Evolutionary conservation across 2,113 vertebrate species (phyloP), one percentile per base, ranked within the genome.

Genomic region (Aphelocoma coerulescens): DNA sequence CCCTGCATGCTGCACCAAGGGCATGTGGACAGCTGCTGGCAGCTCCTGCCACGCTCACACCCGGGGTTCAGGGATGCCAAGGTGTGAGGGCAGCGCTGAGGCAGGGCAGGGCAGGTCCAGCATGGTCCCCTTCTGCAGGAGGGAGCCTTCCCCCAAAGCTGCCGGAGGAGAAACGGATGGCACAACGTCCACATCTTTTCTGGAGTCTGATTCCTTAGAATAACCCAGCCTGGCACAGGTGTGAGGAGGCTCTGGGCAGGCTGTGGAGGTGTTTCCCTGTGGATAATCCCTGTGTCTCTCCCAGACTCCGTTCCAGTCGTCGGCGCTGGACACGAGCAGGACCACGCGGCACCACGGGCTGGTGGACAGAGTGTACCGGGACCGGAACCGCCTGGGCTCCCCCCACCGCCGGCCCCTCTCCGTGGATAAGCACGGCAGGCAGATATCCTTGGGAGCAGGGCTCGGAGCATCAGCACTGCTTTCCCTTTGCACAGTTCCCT

Each of bases 261-360:
- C 13, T 16, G 62, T 16, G 2, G 7, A 4, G 6, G 7, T 2
- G 0, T 23, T 44, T 22, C 72, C 37, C 72, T 10, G 43, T 20
- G 65, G 10, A 0, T 81, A 37, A 95, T 22, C 3, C 4, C 3
- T 1, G 57, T 84, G 44, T 96, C 22, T 78, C 57, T 57, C 89
- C 74, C 96, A 98, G 98, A 99, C 98, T 94, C 98, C 98, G 63
- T 99, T 98, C 91, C 98, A 99, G 98, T 98, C 99, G 22, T 99
- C 99, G 1, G 99, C 98, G 79, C 82, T 99, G 98, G 99, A 99
- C 96, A 99, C 99, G 14, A 99, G 99, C 96, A 98, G 99, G 81
- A 99, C 99, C 24, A 99, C 98, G n/a, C 98, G 99, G 80, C 99
- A 99, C 94, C 99, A 99, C 0, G 99, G 99, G 21, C 97, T 99